These are phyloP conservation scores for Cherax destructor DNA, from an alignment of 1,140 invertebrate species.

Conservation along the genomic window DNA sequence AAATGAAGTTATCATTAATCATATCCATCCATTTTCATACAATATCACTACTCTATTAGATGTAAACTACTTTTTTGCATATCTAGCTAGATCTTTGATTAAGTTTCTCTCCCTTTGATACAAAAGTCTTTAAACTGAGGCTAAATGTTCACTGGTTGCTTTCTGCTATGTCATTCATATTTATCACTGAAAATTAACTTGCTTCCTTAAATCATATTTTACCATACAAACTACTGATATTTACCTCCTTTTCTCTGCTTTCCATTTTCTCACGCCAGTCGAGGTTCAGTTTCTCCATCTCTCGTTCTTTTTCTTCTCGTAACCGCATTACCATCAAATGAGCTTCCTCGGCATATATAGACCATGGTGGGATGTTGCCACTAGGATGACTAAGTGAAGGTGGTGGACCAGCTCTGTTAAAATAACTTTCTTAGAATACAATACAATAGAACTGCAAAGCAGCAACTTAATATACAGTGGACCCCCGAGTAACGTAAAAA, in stretches of 20 bases:
- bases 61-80: too few species aligned
- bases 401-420: conserved; percentile 29
- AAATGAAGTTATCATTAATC: too few species aligned
- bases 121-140: too few species aligned
- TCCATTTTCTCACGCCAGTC: conserved; percentile 63
- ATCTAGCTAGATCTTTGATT: too few species aligned
- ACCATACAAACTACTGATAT: background rate
- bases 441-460: background rate
- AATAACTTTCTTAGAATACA: background rate
- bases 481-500: too few species aligned
- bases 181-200: too few species aligned
- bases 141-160: too few species aligned
- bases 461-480: background rate
- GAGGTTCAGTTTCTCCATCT: conserved; percentile 57
- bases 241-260: conserved; percentile 49
- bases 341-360: conserved; percentile 65
- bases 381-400: conserved; percentile 44
- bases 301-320: conserved; percentile 64
- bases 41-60: too few species aligned
- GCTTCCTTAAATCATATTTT: too few species aligned
- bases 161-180: too few species aligned
- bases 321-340: conserved; percentile 66
- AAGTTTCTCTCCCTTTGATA: too few species aligned
- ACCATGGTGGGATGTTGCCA: conserved; percentile 61
- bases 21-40: too few species aligned